Percentiles rank a stretch among this genome's conserved stretches.
phyloP scores from a whole-genome alignment of 1,140 invertebrate genomes.

The Platyscapa corneri region DNA sequence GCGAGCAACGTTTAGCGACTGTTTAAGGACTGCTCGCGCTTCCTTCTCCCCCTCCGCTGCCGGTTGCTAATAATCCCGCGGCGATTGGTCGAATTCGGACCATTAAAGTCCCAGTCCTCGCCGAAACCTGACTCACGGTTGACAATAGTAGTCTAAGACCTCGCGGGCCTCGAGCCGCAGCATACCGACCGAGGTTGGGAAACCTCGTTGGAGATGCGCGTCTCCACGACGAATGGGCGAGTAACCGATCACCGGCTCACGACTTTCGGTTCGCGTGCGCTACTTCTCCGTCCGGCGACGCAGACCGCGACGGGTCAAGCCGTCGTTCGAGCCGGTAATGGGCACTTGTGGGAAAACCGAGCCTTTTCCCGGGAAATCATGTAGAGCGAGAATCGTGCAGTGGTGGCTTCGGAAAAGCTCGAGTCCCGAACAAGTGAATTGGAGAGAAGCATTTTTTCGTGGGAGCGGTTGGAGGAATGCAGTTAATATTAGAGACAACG shows the following conservation, averaged over 20 bases:
- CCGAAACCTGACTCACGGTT: too few relatives aligned
- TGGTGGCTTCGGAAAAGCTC: neutral
- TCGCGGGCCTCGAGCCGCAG: too few relatives aligned
- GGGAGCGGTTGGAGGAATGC: neutral
- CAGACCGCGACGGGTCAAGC: neutral
- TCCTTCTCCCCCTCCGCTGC: too few relatives aligned
- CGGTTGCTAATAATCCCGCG: too few relatives aligned
- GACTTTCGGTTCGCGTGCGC: neutral
- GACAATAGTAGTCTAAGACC: too few relatives aligned
- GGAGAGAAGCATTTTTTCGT: neutral
- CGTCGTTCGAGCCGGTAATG: neutral
- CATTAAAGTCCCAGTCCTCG: too few relatives aligned
- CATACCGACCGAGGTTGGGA: too few relatives aligned
- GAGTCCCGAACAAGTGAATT: neutral
- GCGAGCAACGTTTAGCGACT: too few relatives aligned
- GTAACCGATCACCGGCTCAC: slow-evolving; percentile 11
- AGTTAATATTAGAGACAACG: neutral
- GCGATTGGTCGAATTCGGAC: too few relatives aligned
- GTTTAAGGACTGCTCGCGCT: too few relatives aligned
- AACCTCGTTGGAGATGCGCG: too few relatives aligned
- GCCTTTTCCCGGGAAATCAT: neutral
- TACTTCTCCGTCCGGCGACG: neutral
- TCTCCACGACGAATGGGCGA: neutral
- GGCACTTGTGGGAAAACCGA: neutral
- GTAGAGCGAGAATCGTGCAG: neutral